Conservation (phyloP, 2,113 vertebrate genomes). For the Leucopsar rothschildi region DNA sequence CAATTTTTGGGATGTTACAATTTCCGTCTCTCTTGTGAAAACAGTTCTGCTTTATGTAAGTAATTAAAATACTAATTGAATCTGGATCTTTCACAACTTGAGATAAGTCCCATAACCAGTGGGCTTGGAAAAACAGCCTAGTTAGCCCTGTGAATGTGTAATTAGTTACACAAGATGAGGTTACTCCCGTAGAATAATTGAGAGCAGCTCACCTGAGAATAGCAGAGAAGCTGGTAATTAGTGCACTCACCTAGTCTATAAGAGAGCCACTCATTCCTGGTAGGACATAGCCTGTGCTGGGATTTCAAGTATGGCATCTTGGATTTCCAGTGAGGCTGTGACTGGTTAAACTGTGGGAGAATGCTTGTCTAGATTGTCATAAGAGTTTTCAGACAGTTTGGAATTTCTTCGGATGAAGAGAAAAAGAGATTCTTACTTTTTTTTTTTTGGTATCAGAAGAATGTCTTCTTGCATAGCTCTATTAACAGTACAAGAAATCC, state of each 20-base stretch:
- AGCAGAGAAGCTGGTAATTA: background rate
- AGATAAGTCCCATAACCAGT: conserved; percentile 2
- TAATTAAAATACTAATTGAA: conserved; percentile 65
- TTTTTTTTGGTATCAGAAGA: background rate
- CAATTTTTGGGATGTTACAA: background rate
- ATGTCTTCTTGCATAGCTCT: background rate
- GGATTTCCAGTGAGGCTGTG: background rate
- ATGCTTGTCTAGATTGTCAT: background rate
- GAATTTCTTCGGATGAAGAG: background rate
- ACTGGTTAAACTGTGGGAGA: background rate
- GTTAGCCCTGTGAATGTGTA: conserved; percentile 22
- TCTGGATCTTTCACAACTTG: conserved; percentile 22
- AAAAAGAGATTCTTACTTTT: background rate
- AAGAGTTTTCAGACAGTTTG: background rate
- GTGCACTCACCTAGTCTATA: background rate
- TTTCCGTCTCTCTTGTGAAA: background rate
- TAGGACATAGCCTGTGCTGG: background rate
- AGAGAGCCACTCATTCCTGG: background rate
- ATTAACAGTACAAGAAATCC: background rate
- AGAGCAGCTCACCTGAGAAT: conserved; percentile 37
- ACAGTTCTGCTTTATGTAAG: conserved; percentile 38
- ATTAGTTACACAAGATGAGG: conserved; percentile 27
- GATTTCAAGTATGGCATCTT: background rate
- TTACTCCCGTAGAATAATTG: conserved; percentile 42
- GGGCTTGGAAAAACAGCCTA: conserved; percentile 7